These are phyloP conservation scores for Rousettus madagascariensis DNA, from an alignment of 2,797 vertebrate species.

Conservation along the genomic window DNA sequence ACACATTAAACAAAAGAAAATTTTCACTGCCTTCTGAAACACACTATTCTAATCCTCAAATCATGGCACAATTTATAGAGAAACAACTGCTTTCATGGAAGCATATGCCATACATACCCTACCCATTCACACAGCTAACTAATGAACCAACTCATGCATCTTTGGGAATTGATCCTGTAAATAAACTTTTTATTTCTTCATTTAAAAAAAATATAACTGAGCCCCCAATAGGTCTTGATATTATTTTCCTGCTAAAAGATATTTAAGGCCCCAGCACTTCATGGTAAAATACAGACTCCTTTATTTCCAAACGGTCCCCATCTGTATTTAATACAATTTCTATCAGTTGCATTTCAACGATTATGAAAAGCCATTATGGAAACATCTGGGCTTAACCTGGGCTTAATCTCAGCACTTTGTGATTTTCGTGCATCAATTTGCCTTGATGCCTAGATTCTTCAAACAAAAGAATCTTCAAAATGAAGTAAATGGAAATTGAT, in stretches of 20 bases:
- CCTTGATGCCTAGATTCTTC: constrained; percentile 1
- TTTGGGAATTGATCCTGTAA: background rate
- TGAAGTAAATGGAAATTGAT: background rate
- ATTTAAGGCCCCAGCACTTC: background rate
- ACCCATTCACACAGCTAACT: background rate
- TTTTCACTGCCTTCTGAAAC: background rate
- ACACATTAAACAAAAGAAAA: background rate
- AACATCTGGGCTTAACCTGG: background rate
- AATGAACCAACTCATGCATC: background rate
- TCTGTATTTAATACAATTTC: background rate
- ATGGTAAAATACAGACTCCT: background rate
- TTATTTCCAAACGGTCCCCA: background rate
- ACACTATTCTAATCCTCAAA: background rate
- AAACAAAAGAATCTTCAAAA: constrained; percentile 41
- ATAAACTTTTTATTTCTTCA: background rate
- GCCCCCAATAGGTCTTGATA: background rate
- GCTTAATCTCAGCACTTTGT: background rate
- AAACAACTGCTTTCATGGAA: accelerated
- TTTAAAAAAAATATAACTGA: background rate
- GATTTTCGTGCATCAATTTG: background rate
- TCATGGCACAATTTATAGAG: background rate
- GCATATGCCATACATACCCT: accelerated
- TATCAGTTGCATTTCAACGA: background rate
- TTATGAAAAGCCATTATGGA: background rate
- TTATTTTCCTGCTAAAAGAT: background rate